Base-by-base conservation (phyloP, 2,113 vertebrate species). In the Toxostoma redivivum region DNA sequence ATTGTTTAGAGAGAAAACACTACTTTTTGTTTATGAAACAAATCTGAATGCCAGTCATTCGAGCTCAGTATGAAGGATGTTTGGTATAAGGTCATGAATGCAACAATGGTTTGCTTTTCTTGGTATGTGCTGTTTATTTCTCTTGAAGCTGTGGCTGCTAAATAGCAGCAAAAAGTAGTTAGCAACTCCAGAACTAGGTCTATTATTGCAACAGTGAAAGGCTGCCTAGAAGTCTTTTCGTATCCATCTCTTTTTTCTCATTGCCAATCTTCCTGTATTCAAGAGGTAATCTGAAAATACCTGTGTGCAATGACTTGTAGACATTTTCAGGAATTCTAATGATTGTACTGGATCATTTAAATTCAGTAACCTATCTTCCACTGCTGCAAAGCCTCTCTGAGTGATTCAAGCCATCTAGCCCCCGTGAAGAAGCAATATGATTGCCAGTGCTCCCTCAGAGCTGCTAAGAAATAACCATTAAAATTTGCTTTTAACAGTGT, bases 1-100 rank as follows among this genome's bases (percentile, higher is more conserved):
- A 97, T 95, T 97, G 94, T 96, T 98, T 97, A 96, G 90, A 97
- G 90, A 96, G 97, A 98, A 98, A 98, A 97, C 95, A 94, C 88
- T 95, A 80, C 83, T 89, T 97, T 96, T 96, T 97, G 87, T 94
- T 97, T 97, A 89, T 92, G 93, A 97, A 97, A 97, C 88, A 98
- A 94, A 96, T 96, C 96, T 97, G 86, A 92, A 60, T 97, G 92
- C 94, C 65, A 69, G 67, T 62, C 86, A 96, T 82, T 92, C 5
- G 10, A 91, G 79, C 61, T 82, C 77, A 84, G 33, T 72, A 88
- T 89, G 70, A 90, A 87, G 74, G 87, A 82, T 88, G 71, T 85
- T 96, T 91, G 61, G 44, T 84, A 57, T 88, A 66, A 86, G 81
- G 92, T 93, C 83, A 91, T 89, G 86, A 88, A 91, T 79, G 53